These are phyloP conservation scores for Eristalinus aeneus DNA, from an alignment of 2,888 invertebrate genomes.

Conservation along the genomic window DNA sequence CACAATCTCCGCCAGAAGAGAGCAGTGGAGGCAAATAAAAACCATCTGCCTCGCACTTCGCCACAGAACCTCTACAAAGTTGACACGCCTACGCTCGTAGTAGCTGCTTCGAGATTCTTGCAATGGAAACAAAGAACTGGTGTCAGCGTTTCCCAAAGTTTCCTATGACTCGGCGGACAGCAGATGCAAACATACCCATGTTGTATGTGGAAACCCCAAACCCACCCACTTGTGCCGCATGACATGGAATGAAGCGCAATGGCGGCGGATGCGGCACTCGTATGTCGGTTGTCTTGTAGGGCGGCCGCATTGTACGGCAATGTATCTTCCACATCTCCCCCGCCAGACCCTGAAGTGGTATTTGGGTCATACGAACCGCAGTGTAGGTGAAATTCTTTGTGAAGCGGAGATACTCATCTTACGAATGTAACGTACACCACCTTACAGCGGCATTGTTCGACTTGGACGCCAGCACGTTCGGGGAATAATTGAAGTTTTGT, in stretches of 20 bases:
- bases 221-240: conserved; percentile 47
- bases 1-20: not conserved
- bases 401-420: conserved; percentile 39
- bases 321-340: conserved; percentile 33
- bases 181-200: conserved; percentile 12
- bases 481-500: conserved; percentile 32
- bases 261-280: not conserved
- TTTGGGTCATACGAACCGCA: conserved; percentile 28
- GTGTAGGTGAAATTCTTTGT: conserved; percentile 32
- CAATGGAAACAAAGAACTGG: conserved; percentile 28
- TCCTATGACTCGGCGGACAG: not conserved
- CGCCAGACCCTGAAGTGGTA: conserved; percentile 8
- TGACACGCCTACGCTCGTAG: not conserved
- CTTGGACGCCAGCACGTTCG: not conserved
- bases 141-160: conserved; percentile 40
- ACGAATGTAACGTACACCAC: conserved; percentile 31
- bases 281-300: conserved; percentile 10
- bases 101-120: conserved; percentile 15
- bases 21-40: not conserved
- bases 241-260: conserved; percentile 11
- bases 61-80: conserved; percentile 4
- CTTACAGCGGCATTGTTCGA: conserved; percentile 12
- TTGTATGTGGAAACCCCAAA: conserved; percentile 38
- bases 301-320: conserved; percentile 19
- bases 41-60: conserved; percentile 27